Evolutionary conservation across 1,140 invertebrate species (phyloP).

Genomic region (Diachasmimorpha longicaudata): DNA sequence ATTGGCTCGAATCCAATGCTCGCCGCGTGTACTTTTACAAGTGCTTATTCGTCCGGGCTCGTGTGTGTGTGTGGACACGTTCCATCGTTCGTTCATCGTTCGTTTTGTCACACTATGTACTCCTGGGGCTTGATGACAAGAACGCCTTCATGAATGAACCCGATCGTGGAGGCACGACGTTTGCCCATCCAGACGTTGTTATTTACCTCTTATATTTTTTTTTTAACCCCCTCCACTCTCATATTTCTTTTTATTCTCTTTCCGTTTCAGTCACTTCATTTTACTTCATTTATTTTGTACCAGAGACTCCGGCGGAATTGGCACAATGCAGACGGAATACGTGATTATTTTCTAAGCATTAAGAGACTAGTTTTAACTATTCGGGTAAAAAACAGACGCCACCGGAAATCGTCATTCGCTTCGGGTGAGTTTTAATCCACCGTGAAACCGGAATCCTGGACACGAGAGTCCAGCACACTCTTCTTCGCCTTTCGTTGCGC

Average conservation of each 20-base stretch:
- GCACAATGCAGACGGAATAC: slow-evolving; percentile 47
- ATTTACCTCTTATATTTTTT: not conserved
- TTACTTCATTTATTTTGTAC: slow-evolving; percentile 5
- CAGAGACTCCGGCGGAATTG: slow-evolving; percentile 33
- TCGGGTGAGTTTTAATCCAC: not conserved
- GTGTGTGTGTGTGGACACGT: not conserved
- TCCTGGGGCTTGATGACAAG: slow-evolving; percentile 28
- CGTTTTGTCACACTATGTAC: not conserved
- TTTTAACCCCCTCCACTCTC: slow-evolving; percentile 13
- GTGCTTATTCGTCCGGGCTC: not conserved
- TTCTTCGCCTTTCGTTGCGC: not conserved
- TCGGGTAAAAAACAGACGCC: slow-evolving; percentile 46
- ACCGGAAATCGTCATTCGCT: slow-evolving; percentile 52
- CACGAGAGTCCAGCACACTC: not conserved
- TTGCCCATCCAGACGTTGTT: slow-evolving; percentile 12
- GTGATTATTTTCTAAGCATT: slow-evolving; percentile 27
- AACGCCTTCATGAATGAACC: slow-evolving; percentile 51
- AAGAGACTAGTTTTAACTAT: not conserved
- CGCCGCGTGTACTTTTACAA: not conserved
- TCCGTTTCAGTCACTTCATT: not conserved
- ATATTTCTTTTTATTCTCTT: slow-evolving; percentile 14
- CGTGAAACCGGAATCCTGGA: slow-evolving; percentile 42
- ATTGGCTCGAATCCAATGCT: slow-evolving; percentile 27
- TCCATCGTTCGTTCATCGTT: not conserved
- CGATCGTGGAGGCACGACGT: slow-evolving; percentile 14